Evolutionary conservation across 2,113 vertebrate genomes (phyloP).

Genomic region (Saiga tatarica): DNA sequence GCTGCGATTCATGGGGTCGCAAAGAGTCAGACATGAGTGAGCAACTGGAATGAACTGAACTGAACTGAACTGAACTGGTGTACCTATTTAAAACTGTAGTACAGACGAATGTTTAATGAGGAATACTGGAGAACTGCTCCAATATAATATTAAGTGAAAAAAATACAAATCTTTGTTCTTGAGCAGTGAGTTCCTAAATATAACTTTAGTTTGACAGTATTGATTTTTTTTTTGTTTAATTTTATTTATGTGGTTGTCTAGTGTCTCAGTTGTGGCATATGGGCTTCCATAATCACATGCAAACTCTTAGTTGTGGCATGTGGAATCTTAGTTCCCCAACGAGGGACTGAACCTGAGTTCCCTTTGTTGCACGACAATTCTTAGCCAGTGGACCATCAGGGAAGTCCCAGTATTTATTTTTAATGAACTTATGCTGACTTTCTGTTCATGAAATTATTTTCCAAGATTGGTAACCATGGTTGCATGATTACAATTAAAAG

Average conservation of each 20-base stretch:
- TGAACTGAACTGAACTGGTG: too few relatives aligned
- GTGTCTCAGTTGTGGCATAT: neutral
- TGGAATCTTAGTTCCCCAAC: neutral
- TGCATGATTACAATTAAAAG: neutral
- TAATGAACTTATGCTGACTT: neutral
- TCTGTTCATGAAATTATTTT: neutral
- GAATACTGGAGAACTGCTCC: neutral
- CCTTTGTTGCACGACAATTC: accelerated
- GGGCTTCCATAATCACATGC: neutral
- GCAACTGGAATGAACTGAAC: too few relatives aligned
- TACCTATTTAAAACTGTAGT: neutral
- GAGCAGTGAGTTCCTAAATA: neutral
- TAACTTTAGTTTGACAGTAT: neutral
- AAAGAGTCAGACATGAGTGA: too few relatives aligned
- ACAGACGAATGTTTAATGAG: neutral
- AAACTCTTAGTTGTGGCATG: neutral
- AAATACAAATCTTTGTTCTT: neutral
- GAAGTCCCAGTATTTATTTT: neutral
- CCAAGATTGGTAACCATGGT: neutral
- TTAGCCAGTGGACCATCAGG: neutral
- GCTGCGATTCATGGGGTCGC: too few relatives aligned
- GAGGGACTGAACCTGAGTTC: neutral
- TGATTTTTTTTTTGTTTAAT: neutral
- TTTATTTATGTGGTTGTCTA: neutral
- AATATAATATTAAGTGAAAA: neutral